Conservation (phyloP, 30 jellyfish, hydroid and myxozoan genomes). For the Mastigias papua region DNA sequence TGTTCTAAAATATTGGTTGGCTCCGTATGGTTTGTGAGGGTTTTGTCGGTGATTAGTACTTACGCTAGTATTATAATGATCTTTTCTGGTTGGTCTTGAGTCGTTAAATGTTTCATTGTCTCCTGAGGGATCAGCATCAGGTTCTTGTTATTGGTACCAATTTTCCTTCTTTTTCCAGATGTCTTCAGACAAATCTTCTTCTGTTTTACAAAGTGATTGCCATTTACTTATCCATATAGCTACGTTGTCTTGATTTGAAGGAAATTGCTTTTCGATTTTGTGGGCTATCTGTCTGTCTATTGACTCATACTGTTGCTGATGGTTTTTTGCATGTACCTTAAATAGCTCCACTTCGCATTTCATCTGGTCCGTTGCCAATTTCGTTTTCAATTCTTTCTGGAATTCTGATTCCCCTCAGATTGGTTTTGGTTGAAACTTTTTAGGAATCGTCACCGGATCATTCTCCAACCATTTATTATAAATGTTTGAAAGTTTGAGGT, state of each 20-base stretch:
- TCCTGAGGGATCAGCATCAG: neutral
- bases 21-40: neutral
- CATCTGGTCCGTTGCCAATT: slow-evolving; percentile 4
- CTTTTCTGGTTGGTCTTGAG: neutral
- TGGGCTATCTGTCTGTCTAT: neutral
- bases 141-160: neutral
- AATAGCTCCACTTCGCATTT: neutral
- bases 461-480: neutral
- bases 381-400: neutral
- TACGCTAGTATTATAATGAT: neutral
- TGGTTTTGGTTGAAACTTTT: neutral
- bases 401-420: neutral
- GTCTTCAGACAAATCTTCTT: neutral
- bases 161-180: slow-evolving; percentile 1
- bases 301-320: neutral
- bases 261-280: neutral
- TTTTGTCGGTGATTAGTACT: neutral
- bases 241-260: neutral
- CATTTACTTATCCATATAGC: neutral
- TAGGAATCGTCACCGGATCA: neutral
- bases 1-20: neutral
- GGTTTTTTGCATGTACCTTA: neutral
- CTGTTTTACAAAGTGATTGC: neutral
- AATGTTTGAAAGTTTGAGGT: neutral
- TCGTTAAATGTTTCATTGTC: neutral